Conservation (phyloP, 2,797 vertebrate genomes). For the Rhadinocentrus ornatus region DNA sequence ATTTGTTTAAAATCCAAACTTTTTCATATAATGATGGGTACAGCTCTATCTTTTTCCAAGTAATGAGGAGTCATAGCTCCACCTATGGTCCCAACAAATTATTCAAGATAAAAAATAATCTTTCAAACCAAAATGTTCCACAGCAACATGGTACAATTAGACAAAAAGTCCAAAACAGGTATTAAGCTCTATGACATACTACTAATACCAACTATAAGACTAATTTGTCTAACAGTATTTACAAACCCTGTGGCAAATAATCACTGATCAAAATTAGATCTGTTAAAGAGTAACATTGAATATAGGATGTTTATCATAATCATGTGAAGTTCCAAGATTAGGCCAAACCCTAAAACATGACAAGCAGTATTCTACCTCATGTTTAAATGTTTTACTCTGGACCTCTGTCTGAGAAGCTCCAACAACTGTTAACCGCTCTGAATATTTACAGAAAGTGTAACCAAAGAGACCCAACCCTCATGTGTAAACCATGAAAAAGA, state of each 20-base stretch:
- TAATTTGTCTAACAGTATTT: conserved; percentile 14
- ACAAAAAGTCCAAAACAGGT: neutral
- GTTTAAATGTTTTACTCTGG: conserved; percentile 2
- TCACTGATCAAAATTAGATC: neutral
- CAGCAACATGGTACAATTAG: no score
- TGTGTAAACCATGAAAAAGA: conserved; percentile 51
- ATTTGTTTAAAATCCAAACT: neutral
- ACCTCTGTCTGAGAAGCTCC: conserved; percentile 1
- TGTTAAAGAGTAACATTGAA: neutral
- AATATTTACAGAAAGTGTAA: conserved; percentile 37
- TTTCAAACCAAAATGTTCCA: neutral
- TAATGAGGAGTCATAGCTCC: neutral
- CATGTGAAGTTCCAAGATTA: neutral
- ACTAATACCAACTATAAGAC: neutral
- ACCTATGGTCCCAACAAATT: neutral
- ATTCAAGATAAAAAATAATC: neutral
- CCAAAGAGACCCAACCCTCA: conserved; percentile 45
- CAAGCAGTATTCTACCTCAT: neutral
- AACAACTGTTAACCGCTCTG: conserved; percentile 18
- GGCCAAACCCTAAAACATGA: neutral
- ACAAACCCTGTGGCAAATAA: neutral
- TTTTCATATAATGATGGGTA: neutral
- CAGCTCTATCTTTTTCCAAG: neutral
- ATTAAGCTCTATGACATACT: neutral
- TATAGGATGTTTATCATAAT: neutral